A percentile compares a stretch with the other conserved stretches of the same genome.
Evolutionary conservation across 2,797 vertebrate species (phyloP).

Genomic region (Echeneis naucrates): DNA sequence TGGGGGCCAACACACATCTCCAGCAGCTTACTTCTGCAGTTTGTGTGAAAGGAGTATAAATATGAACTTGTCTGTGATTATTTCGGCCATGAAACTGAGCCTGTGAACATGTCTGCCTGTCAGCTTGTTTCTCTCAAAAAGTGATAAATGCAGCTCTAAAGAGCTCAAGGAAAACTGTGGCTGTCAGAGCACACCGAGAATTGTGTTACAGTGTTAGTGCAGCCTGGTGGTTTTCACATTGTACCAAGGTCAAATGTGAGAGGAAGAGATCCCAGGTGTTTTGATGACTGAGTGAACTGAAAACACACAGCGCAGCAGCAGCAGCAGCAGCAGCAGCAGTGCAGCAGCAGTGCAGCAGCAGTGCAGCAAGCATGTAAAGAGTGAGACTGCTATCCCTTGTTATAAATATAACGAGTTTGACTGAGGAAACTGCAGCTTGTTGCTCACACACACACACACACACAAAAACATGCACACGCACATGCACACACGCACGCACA

Average conservation of each 20-base stretch:
- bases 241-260: conserved; percentile 72
- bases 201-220: conserved; percentile 45
- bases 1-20: too few species aligned
- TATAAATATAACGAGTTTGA: conserved; percentile 78
- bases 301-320: conserved; percentile 48
- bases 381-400: conserved; percentile 51
- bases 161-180: background rate
- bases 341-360: conserved; percentile 50
- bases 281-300: conserved; percentile 49
- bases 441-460: conserved; percentile 44
- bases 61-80: background rate
- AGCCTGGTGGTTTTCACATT: conserved; percentile 65
- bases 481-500: conserved; percentile 19
- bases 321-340: conserved; percentile 52
- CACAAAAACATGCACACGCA: too few species aligned
- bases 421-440: conserved; percentile 73
- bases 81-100: background rate
- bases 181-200: conserved; percentile 42
- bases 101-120: background rate
- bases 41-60: background rate
- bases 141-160: conserved; percentile 21
- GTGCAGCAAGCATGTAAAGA: conserved; percentile 54
- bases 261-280: conserved; percentile 62
- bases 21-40: background rate
- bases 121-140: conserved; percentile 37